These are phyloP conservation scores for Isotomurus palustris DNA, from an alignment of 2,888 invertebrate genomes.

Conservation along the genomic window DNA sequence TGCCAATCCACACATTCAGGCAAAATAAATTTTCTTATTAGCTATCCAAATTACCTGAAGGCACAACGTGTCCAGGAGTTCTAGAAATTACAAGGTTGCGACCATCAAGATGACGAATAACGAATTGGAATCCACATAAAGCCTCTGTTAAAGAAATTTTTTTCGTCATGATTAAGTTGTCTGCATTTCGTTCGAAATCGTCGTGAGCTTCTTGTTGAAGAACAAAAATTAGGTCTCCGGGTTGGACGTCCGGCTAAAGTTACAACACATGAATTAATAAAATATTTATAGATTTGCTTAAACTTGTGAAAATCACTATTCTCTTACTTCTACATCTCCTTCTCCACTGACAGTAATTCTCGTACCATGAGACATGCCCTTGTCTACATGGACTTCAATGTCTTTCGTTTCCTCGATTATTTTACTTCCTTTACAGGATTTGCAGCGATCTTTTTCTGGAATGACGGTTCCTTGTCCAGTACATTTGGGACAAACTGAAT, in stretches of 20 bases:
- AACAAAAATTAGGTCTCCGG: conserved; percentile 85
- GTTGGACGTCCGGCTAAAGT: conserved; percentile 69
- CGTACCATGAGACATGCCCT: conserved; percentile 81
- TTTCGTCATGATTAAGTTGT: conserved; percentile 69
- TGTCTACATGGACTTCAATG: conserved; percentile 80
- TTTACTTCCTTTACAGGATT: conserved; percentile 76
- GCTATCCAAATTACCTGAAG: conserved; percentile 61
- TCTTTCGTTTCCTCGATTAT: conserved; percentile 76
- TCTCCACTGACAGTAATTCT: conserved; percentile 81
- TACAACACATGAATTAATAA: too few species aligned
- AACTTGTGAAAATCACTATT: too few species aligned
- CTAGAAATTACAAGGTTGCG: conserved; percentile 71
- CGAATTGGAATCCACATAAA: conserved; percentile 79
- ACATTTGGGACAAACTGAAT: conserved; percentile 51
- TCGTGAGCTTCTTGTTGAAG: conserved; percentile 76
- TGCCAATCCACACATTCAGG: too few species aligned
- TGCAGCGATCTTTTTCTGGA: conserved; percentile 76
- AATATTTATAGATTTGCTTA: too few species aligned
- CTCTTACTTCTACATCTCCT: conserved; percentile 69
- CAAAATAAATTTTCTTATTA: conserved; percentile 16
- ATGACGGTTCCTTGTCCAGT: conserved; percentile 58
- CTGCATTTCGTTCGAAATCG: conserved; percentile 69
- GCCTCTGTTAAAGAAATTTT: conserved; percentile 79
- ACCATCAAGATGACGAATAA: conserved; percentile 84
- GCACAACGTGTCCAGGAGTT: conserved; percentile 74